Percentiles rank a stretch among this genome's conserved stretches.
Evolutionary conservation across 1,140 invertebrate species (phyloP).

Genomic region (Bombus ignitus): DNA sequence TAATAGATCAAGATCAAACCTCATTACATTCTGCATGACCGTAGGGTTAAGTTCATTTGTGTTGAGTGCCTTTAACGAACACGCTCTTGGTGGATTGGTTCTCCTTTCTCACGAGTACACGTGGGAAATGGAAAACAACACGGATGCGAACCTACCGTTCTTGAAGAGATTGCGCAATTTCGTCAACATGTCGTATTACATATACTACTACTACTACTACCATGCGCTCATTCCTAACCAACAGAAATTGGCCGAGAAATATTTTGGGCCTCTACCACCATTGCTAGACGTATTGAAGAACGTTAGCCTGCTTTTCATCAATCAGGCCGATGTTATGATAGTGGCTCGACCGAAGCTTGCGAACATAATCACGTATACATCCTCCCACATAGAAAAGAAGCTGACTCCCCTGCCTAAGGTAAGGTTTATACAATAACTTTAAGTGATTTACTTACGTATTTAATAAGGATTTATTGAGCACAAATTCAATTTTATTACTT

Average conservation of each 20-base stretch:
- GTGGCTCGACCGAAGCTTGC: conserved; percentile 83
- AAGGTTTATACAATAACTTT: neutral
- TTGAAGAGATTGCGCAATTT: conserved; percentile 54
- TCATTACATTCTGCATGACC: neutral
- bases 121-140: conserved; percentile 53
- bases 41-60: conserved; percentile 55
- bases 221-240: conserved; percentile 69
- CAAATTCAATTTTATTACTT: too few species aligned
- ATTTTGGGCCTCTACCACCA: conserved; percentile 70
- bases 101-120: conserved; percentile 59
- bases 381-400: conserved; percentile 78
- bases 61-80: neutral
- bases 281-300: conserved; percentile 71
- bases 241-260: conserved; percentile 74
- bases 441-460: rapidly evolving
- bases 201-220: neutral
- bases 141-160: conserved; percentile 45
- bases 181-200: neutral
- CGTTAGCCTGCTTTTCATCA: conserved; percentile 81
- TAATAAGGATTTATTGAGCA: rapidly evolving
- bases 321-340: conserved; percentile 84
- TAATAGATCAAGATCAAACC: rapidly evolving
- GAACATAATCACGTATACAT: conserved; percentile 82
- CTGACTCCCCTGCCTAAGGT: conserved; percentile 66
- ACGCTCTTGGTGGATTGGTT: conserved; percentile 45